These are phyloP conservation scores for Scolopax rusticola DNA, from an alignment of 2,797 vertebrate genomes.

Conservation along the genomic window DNA sequence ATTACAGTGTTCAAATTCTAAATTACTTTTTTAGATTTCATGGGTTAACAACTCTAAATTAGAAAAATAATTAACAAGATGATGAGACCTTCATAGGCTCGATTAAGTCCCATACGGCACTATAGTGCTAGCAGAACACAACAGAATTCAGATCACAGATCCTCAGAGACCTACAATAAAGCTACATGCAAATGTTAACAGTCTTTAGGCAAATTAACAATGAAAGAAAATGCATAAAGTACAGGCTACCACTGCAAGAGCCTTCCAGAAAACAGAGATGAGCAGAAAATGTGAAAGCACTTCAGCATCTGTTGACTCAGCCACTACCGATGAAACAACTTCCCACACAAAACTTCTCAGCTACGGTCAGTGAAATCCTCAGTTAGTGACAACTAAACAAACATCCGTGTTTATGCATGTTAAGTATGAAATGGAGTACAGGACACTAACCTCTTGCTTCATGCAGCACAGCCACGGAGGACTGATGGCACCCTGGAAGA, in stretches of 20 bases:
- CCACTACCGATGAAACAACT: not conserved
- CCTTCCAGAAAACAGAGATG: not conserved
- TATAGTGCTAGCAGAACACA: not conserved
- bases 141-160: constrained; percentile 1
- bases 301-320: constrained; percentile 16
- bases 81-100: not conserved
- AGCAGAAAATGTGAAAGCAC: not conserved
- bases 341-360: not conserved
- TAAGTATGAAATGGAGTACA: not conserved
- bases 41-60: constrained; percentile 38
- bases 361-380: not conserved
- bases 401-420: not conserved
- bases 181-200: constrained; percentile 36
- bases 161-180: not conserved
- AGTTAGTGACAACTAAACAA: not conserved
- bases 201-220: constrained; percentile 52
- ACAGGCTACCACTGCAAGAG: constrained; percentile 8
- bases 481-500: not conserved
- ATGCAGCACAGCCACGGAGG: not conserved
- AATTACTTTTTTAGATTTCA: not conserved
- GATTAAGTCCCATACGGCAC: not conserved
- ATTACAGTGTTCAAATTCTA: not conserved
- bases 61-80: constrained; percentile 49
- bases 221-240: constrained; percentile 8
- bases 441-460: constrained; percentile 24